These are phyloP conservation scores for Busseola fusca DNA, from an alignment of 2,888 invertebrate genomes.

Conservation along the genomic window DNA sequence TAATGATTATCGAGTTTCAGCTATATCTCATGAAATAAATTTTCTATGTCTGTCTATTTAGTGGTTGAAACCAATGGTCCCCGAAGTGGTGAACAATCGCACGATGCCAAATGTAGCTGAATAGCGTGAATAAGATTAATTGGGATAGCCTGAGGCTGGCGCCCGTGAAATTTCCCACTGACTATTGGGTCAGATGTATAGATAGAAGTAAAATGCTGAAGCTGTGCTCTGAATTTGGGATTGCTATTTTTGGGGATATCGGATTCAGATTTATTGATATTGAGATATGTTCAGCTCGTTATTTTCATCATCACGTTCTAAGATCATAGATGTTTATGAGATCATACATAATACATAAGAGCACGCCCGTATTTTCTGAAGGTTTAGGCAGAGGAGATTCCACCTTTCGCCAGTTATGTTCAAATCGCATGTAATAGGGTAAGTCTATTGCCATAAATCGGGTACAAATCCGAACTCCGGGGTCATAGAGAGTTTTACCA, in stretches of 20 bases:
- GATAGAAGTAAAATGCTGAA: conserved; percentile 40
- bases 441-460: neutral
- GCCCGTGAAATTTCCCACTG: conserved; percentile 53
- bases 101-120: conserved; percentile 54
- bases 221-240: conserved; percentile 19
- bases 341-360: neutral
- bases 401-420: neutral
- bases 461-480: neutral
- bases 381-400: neutral
- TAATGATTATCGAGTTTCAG: neutral
- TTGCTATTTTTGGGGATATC: conserved; percentile 17
- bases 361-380: neutral
- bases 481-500: neutral
- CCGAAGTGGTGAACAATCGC: conserved; percentile 37
- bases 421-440: neutral
- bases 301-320: neutral
- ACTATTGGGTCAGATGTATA: conserved; percentile 44
- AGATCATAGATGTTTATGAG: too few relatives aligned
- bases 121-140: conserved; percentile 65
- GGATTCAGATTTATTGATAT: conserved; percentile 3
- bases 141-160: conserved; percentile 44
- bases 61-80: conserved; percentile 33
- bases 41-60: conserved; percentile 10
- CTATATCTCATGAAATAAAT: neutral
- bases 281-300: neutral